Base-by-base conservation (phyloP, 2,797 vertebrate genomes). In the Hylomyscus alleni region DNA sequence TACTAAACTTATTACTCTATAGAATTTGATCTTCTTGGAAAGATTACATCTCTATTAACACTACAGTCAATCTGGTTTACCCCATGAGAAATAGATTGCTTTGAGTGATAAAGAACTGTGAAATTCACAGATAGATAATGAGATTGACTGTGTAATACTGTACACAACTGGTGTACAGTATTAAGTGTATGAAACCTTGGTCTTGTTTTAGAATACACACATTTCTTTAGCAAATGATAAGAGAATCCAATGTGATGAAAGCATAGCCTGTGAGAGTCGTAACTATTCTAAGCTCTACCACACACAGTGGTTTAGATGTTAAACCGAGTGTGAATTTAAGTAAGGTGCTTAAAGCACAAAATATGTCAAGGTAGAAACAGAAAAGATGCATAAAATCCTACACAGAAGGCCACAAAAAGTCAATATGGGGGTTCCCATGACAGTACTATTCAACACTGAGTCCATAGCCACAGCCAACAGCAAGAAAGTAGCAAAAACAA, bases 11-110 rank as follows among this genome's bases (percentile, higher is more conserved):
- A 31, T 34, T 73, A 44, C 4, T 84, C 20, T 56, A 62, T 26
- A 96, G 44, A 92, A 89, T 91, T n/a, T 85, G 37, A 67, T 90
- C 86, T 92, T 81, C 77, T 92, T 54, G 14, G 31, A 44, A 31
- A 92, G 29, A 5, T 52, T 29, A 54, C 6, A 81, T 72, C 3
- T 72, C 20, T 22, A 62, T 82, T 80, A 47, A 14, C 6, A 15
- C 47, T 34, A 47, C 0, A 52, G 3, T 80, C 37, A 78, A 29
- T 77, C 62, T 82, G 17, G 20, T 84, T 90, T 90, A 22, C 83
- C 8, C 8, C 54, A 76, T 92, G 65, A 85, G 22, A 15, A 80
- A 72, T 1, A 60, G 24, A 1, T 29, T 87, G 52, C 6, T 85
- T 52, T 81, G 9, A 69, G 24, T 75, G 15, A 31, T 75, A 69